Evolutionary conservation across 2,888 invertebrate genomes (phyloP), one percentile per base, ranked within the genome.

Genomic region (Campoplex nolae): DNA sequence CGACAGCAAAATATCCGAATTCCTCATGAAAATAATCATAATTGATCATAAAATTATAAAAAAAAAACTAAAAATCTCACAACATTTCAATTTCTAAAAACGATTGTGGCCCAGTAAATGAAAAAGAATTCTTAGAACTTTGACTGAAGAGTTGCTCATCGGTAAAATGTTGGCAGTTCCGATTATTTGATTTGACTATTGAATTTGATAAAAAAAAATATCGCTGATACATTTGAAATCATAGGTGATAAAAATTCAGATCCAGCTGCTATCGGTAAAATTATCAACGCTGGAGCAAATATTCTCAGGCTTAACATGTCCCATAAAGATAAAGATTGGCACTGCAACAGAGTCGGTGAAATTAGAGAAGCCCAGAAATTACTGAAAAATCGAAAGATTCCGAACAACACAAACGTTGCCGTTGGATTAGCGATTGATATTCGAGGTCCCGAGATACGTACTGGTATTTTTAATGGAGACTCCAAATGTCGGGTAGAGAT

Each of bases 381-480:
- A 13, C 16, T 68, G 13, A 70, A 35, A 11, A 62, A 70, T 58
- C 35, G 28, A 18, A 76, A 51, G 9, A 54, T 70, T 56, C 48
- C 68, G 0, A 38, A 68, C 2, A 73, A 74, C 42, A 70, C 45
- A 16, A 62, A 83, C 58, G 48, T 70, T 18, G 18, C 76, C 4
- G 85, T 81, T 9, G 76, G 84, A 13, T 88, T 93, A 8, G 91
- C 91, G 7, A 85, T 92, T 48, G 90, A 91, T 80, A 89, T 92
- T 51, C 90, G 89, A 18, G 92, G 92, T 3, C 90, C 91, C 13
- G 91, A 92, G 83, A 91, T 93, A 83, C 90, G 92, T 3, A 90
- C 90, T 6, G 92, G 93, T 51, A 83, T 84, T 42, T 90, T 92
- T 18, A 87, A 84, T 42, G 89, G 90, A 16, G 90, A 91, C 75